Base-by-base conservation (phyloP, 2,797 vertebrate genomes). In the Odontamblyopus rebecca region DNA sequence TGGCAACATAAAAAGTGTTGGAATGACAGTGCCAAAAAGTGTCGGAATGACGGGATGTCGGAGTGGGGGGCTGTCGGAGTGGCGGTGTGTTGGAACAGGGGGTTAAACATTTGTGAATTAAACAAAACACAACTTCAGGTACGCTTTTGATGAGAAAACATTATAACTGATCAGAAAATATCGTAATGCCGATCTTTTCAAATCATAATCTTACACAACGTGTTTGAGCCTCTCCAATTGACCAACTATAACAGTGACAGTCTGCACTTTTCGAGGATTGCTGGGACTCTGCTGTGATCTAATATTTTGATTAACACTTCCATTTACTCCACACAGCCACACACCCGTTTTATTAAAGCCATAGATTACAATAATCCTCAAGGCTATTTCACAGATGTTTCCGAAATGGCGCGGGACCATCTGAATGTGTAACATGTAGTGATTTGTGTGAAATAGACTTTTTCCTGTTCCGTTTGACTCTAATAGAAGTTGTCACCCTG, bases 401-500 rank as follows among this genome's bases (percentile, higher is more conserved):
- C 27, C 44, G 67, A 72, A 80, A 69, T 48, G 68, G 48, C 78
- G 54, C 56, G 27, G 75, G 75, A 71, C 18, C 68, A 9, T 77
- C 72, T 76, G 60, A 50, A 59, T 82, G 54, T 62, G 32, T 71
- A 79, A 82, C 67, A 70, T 59, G 57, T 15, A 44, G 54, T 65
- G 61, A 73, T 83, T 77, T 76, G 71, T 78, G 26, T 76, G 76
- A 78, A 78, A 81, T 64, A 30, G 56, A 64, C 6, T 30, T 50
- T 18, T 9, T 65, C 56, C 73, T 4, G 23, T 69, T 85, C 62
- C 68, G 60, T 80, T 41, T 62, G 60, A 65, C 72, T 77, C 71
- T 80, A 80, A 88, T 77, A 77, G 72, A 82, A 62, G 81, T 48
- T 53, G 70, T 79, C 83, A 79, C 70, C 72, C 72, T 68, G 57